Conservation (phyloP, 2,797 vertebrate genomes). For the Poecilia picta region DNA sequence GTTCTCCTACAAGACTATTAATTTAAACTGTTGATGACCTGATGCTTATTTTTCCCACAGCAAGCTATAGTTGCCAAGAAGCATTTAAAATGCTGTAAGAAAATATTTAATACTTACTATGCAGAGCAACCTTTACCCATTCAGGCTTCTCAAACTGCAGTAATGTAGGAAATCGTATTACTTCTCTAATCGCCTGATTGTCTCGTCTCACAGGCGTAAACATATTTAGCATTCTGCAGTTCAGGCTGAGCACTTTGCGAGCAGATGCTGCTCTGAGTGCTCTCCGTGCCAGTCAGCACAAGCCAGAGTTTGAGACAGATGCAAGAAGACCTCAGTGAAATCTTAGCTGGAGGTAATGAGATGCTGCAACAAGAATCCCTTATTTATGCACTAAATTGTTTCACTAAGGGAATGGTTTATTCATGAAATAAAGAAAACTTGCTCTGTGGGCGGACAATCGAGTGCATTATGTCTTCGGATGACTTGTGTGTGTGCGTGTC, state of each 20-base stretch:
- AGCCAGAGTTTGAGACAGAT: constrained; percentile 27
- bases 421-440: constrained; percentile 55
- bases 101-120: constrained; percentile 3
- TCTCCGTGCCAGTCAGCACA: constrained; percentile 22
- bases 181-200: constrained; percentile 54
- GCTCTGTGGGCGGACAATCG: constrained; percentile 41
- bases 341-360: constrained; percentile 52
- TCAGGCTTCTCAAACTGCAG: constrained; percentile 18
- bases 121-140: constrained; percentile 10
- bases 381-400: constrained; percentile 50
- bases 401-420: constrained; percentile 66
- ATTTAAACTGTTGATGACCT: not conserved
- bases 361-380: constrained; percentile 48
- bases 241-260: constrained; percentile 24
- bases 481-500: not conserved
- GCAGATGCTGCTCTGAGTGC: constrained; percentile 42
- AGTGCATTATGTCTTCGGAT: constrained; percentile 24
- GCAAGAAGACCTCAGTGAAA: constrained; percentile 44
- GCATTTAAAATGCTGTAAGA: not conserved
- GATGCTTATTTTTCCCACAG: not conserved
- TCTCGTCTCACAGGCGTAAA: constrained; percentile 35
- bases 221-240: constrained; percentile 58
- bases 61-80: not conserved
- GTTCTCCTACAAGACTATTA: not conserved
- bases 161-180: constrained; percentile 48